Evolutionary conservation across 2,113 vertebrate genomes (phyloP).

Genomic region (Murina feae): DNA sequence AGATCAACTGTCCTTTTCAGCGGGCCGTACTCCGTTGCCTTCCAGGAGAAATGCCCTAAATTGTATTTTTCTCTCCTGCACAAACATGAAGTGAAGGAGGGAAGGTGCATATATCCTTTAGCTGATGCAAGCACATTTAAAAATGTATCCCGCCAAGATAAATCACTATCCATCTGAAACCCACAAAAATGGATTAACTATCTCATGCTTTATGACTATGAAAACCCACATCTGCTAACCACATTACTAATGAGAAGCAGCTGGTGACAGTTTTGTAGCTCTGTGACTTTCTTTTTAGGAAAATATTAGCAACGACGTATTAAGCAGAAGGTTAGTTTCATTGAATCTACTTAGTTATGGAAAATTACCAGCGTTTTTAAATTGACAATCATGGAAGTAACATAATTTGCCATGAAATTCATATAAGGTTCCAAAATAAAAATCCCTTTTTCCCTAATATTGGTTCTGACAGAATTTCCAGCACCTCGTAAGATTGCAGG

Average conservation of each 20-base stretch:
- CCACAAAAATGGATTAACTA: conserved; percentile 65
- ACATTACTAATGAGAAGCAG: conserved; percentile 75
- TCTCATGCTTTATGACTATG: conserved; percentile 56
- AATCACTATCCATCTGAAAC: conserved; percentile 69
- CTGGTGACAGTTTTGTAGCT: conserved; percentile 62
- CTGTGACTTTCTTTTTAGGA: conserved; percentile 65
- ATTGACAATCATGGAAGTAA: conserved; percentile 58
- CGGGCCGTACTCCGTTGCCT: background rate
- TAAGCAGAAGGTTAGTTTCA: conserved; percentile 43
- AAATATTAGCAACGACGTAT: conserved; percentile 65
- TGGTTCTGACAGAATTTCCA: background rate
- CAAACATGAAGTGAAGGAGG: conserved; percentile 12
- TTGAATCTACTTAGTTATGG: conserved; percentile 47
- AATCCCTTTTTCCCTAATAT: background rate
- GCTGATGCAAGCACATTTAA: conserved; percentile 63
- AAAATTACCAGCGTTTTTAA: conserved; percentile 61
- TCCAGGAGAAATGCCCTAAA: background rate
- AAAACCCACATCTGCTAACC: conserved; percentile 75
- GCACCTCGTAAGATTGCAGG: background rate
- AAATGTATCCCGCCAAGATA: conserved; percentile 57
- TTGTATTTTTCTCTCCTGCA: conserved; percentile 13
- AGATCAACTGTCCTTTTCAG: conserved; percentile 33
- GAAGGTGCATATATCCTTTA: conserved; percentile 27
- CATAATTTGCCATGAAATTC: conserved; percentile 59
- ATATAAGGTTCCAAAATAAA: conserved; percentile 52